These are phyloP conservation scores for Dendrocincla tyrannina DNA, from an alignment of 2,797 vertebrate species.

Conservation along the genomic window DNA sequence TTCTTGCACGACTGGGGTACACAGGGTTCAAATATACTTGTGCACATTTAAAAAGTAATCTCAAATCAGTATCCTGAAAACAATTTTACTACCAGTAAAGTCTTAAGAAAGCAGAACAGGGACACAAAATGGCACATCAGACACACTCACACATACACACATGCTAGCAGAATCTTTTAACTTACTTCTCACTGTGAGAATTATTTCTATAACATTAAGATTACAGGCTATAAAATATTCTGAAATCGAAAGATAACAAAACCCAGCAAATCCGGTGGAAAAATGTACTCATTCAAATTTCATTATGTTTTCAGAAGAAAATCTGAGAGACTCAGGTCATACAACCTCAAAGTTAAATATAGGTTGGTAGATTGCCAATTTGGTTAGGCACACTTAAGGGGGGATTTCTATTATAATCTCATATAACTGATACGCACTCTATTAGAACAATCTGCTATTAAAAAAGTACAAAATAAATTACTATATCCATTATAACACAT, in stretches of 20 bases:
- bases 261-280: background rate
- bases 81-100: background rate
- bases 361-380: background rate
- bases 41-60: background rate
- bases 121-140: background rate
- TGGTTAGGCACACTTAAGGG: background rate
- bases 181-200: background rate
- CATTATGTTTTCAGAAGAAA: background rate
- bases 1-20: background rate
- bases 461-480: background rate
- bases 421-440: background rate
- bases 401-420: constrained; percentile 16
- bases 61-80: background rate
- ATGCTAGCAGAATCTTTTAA: background rate
- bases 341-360: constrained; percentile 1
- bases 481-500: background rate
- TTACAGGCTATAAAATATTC: background rate
- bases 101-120: background rate
- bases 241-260: background rate
- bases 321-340: background rate
- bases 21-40: background rate
- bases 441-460: background rate
- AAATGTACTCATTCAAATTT: background rate
- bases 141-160: background rate
- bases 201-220: background rate